Percentiles rank a stretch among this genome's conserved stretches.
These are phyloP conservation scores for Eudyptes chrysolophus DNA, from an alignment of 2,113 vertebrate genomes.

Conservation along the genomic window DNA sequence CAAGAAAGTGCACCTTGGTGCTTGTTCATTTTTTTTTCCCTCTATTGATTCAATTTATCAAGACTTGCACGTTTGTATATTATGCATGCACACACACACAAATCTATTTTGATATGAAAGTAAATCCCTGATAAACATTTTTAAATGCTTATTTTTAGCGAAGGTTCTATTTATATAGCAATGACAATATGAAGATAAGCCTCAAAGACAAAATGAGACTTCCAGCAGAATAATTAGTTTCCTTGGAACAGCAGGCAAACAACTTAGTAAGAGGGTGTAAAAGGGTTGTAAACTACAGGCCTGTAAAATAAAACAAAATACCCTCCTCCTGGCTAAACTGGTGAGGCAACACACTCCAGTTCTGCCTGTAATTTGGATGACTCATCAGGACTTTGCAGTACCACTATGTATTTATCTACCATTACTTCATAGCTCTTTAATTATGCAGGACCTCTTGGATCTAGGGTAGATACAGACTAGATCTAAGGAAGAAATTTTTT, in stretches of 20 bases:
- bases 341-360: neutral
- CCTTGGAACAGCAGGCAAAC: slow-evolving; percentile 25
- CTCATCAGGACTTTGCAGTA: neutral
- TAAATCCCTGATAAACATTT: slow-evolving; percentile 34
- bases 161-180: slow-evolving; percentile 47
- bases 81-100: neutral
- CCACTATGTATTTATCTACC: neutral
- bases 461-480: too few species aligned
- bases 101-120: neutral
- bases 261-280: neutral
- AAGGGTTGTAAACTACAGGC: neutral
- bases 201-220: slow-evolving; percentile 39
- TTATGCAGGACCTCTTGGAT: neutral
- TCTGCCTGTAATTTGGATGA: neutral
- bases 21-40: rapidly evolving
- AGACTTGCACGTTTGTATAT: neutral
- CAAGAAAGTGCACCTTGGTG: neutral
- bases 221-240: slow-evolving; percentile 20
- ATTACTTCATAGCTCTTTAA: neutral
- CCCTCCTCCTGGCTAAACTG: neutral
- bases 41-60: neutral
- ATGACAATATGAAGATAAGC: slow-evolving; percentile 34
- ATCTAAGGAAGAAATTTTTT: too few species aligned
- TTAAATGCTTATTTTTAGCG: slow-evolving; percentile 37
- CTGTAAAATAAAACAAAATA: neutral